Percentiles rank a stretch among this genome's conserved stretches.
These are phyloP conservation scores for Thymelicus sylvestris DNA, from an alignment of 2,888 invertebrate species.

Conservation along the genomic window DNA sequence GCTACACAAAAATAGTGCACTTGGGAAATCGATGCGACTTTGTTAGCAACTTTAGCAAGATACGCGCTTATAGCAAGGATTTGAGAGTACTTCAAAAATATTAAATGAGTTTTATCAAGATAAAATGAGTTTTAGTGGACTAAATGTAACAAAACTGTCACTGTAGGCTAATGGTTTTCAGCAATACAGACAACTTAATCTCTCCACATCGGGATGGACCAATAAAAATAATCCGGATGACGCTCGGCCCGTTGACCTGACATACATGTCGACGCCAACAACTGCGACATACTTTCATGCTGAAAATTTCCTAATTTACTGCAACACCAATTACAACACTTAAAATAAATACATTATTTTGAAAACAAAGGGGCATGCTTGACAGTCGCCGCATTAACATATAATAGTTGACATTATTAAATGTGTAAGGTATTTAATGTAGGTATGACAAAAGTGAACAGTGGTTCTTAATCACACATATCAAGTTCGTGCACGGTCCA, in stretches of 20 bases:
- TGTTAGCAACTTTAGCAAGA: too few relatives aligned
- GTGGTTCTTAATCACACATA: neutral
- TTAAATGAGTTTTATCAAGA: neutral
- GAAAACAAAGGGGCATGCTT: slow-evolving; percentile 40
- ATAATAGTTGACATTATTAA: slow-evolving; percentile 34
- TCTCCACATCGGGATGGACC: slow-evolving; percentile 42
- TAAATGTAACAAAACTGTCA: neutral
- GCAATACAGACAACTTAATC: slow-evolving; percentile 31
- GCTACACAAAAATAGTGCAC: too few relatives aligned
- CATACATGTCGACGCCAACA: slow-evolving; percentile 68
- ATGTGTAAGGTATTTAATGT: neutral
- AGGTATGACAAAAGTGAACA: slow-evolving; percentile 15
- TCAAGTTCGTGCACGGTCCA: slow-evolving; percentile 7
- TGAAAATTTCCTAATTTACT: slow-evolving; percentile 64
- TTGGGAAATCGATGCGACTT: too few relatives aligned
- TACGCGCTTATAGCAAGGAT: too few relatives aligned
- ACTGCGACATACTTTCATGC: slow-evolving; percentile 67
- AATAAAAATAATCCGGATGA: slow-evolving; percentile 74
- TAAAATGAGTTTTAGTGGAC: neutral
- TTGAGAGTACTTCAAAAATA: too few relatives aligned
- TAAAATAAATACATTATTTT: slow-evolving; percentile 38
- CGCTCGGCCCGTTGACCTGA: slow-evolving; percentile 66
- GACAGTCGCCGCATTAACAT: slow-evolving; percentile 38
- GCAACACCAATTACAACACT: slow-evolving; percentile 50
- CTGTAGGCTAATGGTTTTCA: slow-evolving; percentile 11